Conservation (phyloP, 2,113 vertebrate genomes). For the Brachypteracias leptosomus region DNA sequence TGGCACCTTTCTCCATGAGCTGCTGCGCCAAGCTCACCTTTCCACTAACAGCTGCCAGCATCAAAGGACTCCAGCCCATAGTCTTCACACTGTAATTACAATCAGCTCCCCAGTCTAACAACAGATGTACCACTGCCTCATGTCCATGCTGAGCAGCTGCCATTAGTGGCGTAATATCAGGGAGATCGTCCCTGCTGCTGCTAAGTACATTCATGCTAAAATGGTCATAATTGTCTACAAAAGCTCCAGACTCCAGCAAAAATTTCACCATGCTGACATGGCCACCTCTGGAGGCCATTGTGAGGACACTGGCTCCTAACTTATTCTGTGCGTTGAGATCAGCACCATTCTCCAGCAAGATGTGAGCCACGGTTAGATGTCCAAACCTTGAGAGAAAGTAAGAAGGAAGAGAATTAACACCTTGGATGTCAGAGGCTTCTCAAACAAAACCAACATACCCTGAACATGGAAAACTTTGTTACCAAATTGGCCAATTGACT, state of each 20-base stretch:
- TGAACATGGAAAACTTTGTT: background rate
- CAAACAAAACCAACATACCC: background rate
- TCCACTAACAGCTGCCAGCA: conserved; percentile 87
- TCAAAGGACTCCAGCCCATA: conserved; percentile 91
- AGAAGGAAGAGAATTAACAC: background rate
- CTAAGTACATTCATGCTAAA: conserved; percentile 73
- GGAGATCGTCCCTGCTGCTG: conserved; percentile 77
- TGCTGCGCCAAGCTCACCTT: conserved; percentile 86
- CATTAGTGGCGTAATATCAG: conserved; percentile 88
- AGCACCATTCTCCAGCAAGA: conserved; percentile 93
- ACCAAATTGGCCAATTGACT: background rate
- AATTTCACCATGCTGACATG: conserved; percentile 88
- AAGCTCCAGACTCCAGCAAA: conserved; percentile 88
- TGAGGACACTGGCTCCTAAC: conserved; percentile 90
- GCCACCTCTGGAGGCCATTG: conserved; percentile 89
- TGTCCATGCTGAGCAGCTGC: conserved; percentile 89
- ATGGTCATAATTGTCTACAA: conserved; percentile 84
- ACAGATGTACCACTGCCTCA: conserved; percentile 81
- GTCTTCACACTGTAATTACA: conserved; percentile 82
- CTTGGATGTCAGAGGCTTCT: background rate
- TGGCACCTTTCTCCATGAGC: conserved; percentile 89
- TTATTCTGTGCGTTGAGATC: conserved; percentile 92
- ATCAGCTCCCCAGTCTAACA: conserved; percentile 92
- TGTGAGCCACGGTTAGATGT: conserved; percentile 85
- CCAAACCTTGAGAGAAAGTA: conserved; percentile 80